Evolutionary conservation across 2,113 vertebrate genomes (phyloP).

Genomic region (Thunnus thynnus): DNA sequence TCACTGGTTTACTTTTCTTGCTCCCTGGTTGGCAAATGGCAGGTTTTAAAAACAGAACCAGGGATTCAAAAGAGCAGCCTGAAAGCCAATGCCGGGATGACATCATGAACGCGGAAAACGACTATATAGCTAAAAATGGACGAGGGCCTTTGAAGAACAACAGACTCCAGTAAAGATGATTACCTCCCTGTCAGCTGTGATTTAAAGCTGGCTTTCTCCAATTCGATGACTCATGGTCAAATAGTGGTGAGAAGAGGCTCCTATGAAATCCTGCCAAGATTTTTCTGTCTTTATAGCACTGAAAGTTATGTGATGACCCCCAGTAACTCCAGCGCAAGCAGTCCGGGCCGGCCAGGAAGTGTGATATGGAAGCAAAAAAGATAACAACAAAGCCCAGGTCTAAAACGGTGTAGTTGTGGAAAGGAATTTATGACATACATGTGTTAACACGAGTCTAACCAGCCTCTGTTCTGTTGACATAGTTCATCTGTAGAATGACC

Average conservation of each 20-base stretch:
- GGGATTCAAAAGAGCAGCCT: constrained; percentile 42
- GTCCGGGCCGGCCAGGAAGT: constrained; percentile 31
- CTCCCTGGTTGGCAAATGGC: constrained; percentile 49
- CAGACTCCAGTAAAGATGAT: constrained; percentile 59
- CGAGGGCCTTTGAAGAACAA: constrained; percentile 62
- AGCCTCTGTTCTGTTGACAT: constrained; percentile 48
- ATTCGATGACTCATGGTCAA: constrained; percentile 45
- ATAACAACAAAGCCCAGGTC: constrained; percentile 30
- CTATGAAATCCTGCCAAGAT: constrained; percentile 34
- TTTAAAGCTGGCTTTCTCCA: constrained; percentile 33
- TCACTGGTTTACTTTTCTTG: constrained; percentile 20
- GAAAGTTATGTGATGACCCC: constrained; percentile 8
- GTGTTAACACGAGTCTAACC: constrained; percentile 63
- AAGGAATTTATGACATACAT: constrained; percentile 65
- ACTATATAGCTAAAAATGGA: constrained; percentile 62
- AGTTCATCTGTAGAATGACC: constrained; percentile 46
- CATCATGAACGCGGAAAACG: constrained; percentile 60
- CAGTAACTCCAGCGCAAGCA: background rate
- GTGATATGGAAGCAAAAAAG: constrained; percentile 15
- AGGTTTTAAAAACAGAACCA: constrained; percentile 59
- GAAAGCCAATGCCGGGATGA: constrained; percentile 47
- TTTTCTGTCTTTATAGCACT: background rate
- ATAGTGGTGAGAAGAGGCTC: constrained; percentile 12
- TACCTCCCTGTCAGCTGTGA: constrained; percentile 46
- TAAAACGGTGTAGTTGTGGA: constrained; percentile 19